Percentiles rank a stretch among this genome's conserved stretches.
These are phyloP conservation scores for Emydura subglobosa DNA, from an alignment of 2,113 vertebrate species.

Conservation along the genomic window DNA sequence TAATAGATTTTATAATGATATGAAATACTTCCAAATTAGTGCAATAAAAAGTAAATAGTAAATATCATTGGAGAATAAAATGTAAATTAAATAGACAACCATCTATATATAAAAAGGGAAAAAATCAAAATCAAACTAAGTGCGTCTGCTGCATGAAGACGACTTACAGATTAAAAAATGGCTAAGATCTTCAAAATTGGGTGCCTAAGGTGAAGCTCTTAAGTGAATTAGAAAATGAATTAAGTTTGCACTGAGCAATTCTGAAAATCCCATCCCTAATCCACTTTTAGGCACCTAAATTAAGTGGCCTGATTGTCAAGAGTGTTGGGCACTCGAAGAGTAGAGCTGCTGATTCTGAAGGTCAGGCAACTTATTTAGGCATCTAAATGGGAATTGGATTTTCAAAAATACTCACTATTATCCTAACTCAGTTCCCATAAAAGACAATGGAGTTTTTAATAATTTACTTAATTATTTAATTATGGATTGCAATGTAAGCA, in stretches of 20 bases:
- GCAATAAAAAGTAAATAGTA: neutral
- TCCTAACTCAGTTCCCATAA: neutral
- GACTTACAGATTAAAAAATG: neutral
- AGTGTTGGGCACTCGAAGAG: neutral
- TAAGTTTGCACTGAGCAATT: neutral
- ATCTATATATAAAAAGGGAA: neutral
- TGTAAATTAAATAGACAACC: too few relatives aligned
- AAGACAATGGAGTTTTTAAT: neutral
- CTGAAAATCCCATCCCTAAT: neutral
- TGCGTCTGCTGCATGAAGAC: neutral
- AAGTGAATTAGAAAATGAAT: neutral
- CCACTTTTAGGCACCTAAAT: neutral
- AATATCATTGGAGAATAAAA: neutral
- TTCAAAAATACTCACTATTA: neutral
- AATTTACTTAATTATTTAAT: neutral
- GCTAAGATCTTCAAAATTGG: neutral
- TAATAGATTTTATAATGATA: neutral
- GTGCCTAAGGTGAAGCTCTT: neutral
- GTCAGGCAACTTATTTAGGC: neutral
- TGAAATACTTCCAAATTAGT: neutral
- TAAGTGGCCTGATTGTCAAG: neutral
- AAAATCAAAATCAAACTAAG: neutral
- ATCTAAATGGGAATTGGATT: neutral
- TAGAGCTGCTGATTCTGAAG: neutral
- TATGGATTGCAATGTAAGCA: neutral